Percentiles rank a stretch among this genome's conserved stretches.
Evolutionary conservation across 2,113 vertebrate species (phyloP).

Genomic region (Dipodomys ordii): DNA sequence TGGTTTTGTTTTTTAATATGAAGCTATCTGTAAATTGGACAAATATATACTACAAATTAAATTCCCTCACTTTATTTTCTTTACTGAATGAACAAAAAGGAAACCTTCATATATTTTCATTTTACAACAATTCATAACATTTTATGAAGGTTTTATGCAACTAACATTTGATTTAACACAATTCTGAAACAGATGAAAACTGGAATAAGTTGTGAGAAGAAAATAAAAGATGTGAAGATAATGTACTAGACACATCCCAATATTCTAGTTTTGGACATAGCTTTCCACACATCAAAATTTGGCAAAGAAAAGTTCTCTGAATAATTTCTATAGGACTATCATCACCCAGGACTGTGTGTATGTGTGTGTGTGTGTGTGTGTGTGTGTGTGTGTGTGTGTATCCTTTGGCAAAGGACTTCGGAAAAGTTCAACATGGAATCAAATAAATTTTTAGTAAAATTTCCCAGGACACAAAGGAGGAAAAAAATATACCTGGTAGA

Average conservation of each 20-base stretch:
- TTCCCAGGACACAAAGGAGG: not conserved
- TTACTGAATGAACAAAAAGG: not conserved
- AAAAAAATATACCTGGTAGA: not conserved
- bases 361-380: too few relatives aligned
- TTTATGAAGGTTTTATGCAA: not conserved
- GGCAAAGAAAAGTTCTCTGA: not conserved
- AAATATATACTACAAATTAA: not conserved
- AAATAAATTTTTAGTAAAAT: not conserved
- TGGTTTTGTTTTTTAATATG: not conserved
- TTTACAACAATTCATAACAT: not conserved
- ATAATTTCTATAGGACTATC: not conserved
- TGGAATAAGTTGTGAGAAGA: not conserved
- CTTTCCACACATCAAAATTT: not conserved
- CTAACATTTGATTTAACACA: not conserved
- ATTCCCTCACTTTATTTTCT: not conserved
- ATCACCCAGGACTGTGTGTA: not conserved
- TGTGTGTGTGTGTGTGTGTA: too few relatives aligned
- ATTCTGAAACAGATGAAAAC: not conserved
- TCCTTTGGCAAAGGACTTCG: not conserved
- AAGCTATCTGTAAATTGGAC: not conserved
- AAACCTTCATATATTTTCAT: not conserved
- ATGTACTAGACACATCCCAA: not conserved
- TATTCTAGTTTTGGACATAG: not conserved
- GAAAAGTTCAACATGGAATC: not conserved
- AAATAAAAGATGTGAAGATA: not conserved